phyloP scores from a whole-genome alignment of 2,888 invertebrate species.

The Augiades crinisus region DNA sequence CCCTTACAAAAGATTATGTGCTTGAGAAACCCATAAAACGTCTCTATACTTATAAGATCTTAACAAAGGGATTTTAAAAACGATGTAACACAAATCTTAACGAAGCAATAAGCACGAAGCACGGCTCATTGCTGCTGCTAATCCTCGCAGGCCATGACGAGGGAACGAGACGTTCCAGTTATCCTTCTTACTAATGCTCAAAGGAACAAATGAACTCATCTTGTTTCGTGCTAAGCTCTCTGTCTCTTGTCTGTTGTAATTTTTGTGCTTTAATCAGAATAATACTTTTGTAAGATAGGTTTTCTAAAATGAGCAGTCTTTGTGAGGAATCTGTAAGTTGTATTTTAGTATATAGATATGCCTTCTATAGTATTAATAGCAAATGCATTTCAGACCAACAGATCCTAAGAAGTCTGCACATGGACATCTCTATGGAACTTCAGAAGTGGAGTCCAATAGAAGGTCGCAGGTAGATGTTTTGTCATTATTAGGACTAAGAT shows the following conservation, averaged over 20 bases:
- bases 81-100: not conserved
- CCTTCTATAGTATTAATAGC: too few relatives aligned
- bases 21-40: not conserved
- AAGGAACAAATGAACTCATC: constrained; percentile 18
- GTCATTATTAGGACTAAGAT: too few relatives aligned
- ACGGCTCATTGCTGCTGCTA: constrained; percentile 2
- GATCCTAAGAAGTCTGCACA: too few relatives aligned
- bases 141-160: constrained; percentile 14
- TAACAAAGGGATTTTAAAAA: not conserved
- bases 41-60: not conserved
- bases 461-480: too few relatives aligned
- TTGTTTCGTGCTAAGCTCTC: constrained; percentile 11
- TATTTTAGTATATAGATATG: too few relatives aligned
- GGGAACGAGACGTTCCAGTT: constrained; percentile 21
- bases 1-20: too few relatives aligned
- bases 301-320: too few relatives aligned
- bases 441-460: too few relatives aligned
- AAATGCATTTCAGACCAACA: too few relatives aligned
- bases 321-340: too few relatives aligned
- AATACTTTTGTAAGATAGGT: not conserved
- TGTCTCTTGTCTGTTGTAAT: not conserved
- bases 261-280: not conserved
- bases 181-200: constrained; percentile 19
- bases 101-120: not conserved
- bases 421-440: too few relatives aligned